phyloP scores from a whole-genome alignment of 1,140 invertebrate genomes.

The Euglossa dilemma region DNA sequence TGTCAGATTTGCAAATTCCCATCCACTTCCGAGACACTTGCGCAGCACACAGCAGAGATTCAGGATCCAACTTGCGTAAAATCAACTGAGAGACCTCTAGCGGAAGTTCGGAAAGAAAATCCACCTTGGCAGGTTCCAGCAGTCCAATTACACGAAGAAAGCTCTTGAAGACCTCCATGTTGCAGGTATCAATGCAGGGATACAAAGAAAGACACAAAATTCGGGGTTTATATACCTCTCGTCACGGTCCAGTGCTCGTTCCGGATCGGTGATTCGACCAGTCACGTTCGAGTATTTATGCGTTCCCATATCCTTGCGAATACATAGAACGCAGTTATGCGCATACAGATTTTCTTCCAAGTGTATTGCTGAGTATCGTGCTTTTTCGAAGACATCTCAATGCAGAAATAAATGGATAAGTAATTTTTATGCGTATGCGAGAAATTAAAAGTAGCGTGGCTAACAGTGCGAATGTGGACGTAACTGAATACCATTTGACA shows the following conservation, averaged over 20 bases:
- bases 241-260: background rate
- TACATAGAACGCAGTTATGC: no score
- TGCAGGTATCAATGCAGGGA: background rate
- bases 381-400: no score
- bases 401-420: no score
- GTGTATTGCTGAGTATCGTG: no score
- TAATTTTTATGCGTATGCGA: no score
- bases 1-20: conserved; percentile 13
- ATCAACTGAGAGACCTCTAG: conserved; percentile 40
- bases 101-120: conserved; percentile 34
- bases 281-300: background rate
- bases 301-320: background rate
- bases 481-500: no score
- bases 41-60: conserved; percentile 22
- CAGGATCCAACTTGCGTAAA: conserved; percentile 39
- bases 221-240: background rate
- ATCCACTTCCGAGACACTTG: conserved; percentile 35
- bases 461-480: no score
- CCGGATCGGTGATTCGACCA: background rate
- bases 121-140: background rate
- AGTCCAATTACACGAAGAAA: conserved; percentile 7
- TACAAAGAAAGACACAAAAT: background rate
- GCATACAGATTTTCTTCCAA: no score
- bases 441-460: no score
- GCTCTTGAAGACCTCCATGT: conserved; percentile 20